Base-by-base conservation (phyloP, 2,888 invertebrate species). In the Idaea biselata region DNA sequence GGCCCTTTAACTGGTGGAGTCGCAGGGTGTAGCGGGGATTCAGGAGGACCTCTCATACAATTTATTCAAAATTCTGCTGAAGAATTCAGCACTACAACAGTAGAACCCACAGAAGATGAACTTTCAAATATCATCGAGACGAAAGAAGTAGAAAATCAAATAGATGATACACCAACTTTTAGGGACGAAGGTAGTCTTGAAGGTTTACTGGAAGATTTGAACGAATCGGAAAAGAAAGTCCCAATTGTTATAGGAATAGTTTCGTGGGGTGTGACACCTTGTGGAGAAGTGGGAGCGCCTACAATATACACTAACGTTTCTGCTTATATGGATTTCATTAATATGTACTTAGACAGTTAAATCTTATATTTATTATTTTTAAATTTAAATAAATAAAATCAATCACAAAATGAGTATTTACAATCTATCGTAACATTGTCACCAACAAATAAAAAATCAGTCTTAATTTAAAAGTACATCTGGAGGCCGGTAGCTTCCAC, bases 1-100 rank as follows among this genome's bases (percentile, higher is more conserved):
- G 94, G 94, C 0, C 93, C 93, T 0, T 72, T 88, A 6, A 78
- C 77, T 4, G 93, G 93, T 2, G 93, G 92, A 0, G 73, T 89
- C 16, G 88, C 93, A n/a, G 93, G 93, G 14, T 94, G 94, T 72
- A 86, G 78, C 58, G 94, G 94, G 16, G 94, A 94, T 68, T 94
- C 94, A 8, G 94, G 94, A 1, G 94, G 94, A 11, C 94, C 94
- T 0, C 77, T 94, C 14, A 82, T 93, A 18, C 82, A 81, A 70
- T 82, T 77, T 44, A 59, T 78, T 4, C 67, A 75, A 2, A 73
- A 69, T 60, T 33, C 64, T 11, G 65, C 72, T 31, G 62, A 67
- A 55, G 68, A 74, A 55, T 17, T 55, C 7, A 55, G 16, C 56
- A 68, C 70, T 44, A 65, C 75, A 11, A 76, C 79, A 32, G 64